Base-by-base conservation (phyloP, 2,113 vertebrate genomes). In the Nesoenas mayeri region DNA sequence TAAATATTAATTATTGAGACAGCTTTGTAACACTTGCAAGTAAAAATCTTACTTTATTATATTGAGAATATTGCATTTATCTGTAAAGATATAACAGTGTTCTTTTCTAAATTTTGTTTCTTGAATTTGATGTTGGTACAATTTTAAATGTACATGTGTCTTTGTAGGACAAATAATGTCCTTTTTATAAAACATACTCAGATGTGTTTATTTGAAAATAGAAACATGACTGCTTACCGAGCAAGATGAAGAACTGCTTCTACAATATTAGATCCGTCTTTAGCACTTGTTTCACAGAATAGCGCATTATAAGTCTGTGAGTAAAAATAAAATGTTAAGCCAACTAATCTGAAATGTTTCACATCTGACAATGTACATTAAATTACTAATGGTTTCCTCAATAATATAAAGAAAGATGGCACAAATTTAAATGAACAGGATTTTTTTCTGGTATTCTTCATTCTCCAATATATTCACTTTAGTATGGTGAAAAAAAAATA, bases 211-310 rank as follows among this genome's bases (percentile, higher is more conserved):
- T 61, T n/a, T 25, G 2, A 57, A 77, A 95, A 60, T 15, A 87
- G 77, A 91, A 66, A 75, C 5, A 57, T 8, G 12, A 25, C 22
- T 28, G 92, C 97, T 94, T 98, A 99, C 99, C 98, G 98, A 95
- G 99, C 99, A 85, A 99, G 98, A 93, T 99, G 99, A 89, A 99
- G 98, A 95, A 99, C 98, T 17, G 99, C 99, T 95, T 99, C 99
- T 58, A 99, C 97, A 62, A 99, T 92, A 79, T 99, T 99, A 60
- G 98, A 98, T 29, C 99, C 99, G 2, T 99, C 99, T 97, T 99
- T 99, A 91, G 99, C 98, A 60, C 99, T 99, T 80, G 99, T 99
- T 98, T 99, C 99, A 98, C 99, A 99, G 97, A 99, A 99, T 15
- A 99, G 93, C 0, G 98, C 98, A 87, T 97, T 98, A 20, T 99